These are phyloP conservation scores for Oxytorus armatus DNA, from an alignment of 2,888 invertebrate genomes.

Conservation along the genomic window DNA sequence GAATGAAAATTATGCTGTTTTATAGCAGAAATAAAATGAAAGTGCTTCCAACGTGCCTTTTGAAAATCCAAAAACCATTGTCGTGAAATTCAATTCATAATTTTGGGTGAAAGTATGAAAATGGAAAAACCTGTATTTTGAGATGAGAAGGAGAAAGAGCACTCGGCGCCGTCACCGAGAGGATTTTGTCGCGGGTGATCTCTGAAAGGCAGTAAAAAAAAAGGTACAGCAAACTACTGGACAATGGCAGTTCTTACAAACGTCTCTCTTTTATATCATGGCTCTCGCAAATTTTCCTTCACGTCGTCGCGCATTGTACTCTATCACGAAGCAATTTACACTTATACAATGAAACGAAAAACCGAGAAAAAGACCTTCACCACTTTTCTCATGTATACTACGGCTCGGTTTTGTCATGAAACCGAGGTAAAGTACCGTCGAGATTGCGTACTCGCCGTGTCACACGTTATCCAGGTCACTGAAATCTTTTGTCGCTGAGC, in stretches of 20 bases:
- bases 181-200: slow-evolving; percentile 23
- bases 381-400: slow-evolving; percentile 9
- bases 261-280: slow-evolving; percentile 29
- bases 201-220: slow-evolving; percentile 11
- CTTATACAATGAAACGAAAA: slow-evolving; percentile 22
- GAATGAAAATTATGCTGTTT: too few relatives aligned
- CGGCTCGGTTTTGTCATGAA: slow-evolving; percentile 13
- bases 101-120: background rate
- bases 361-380: slow-evolving; percentile 18
- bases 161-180: background rate
- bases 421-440: slow-evolving; percentile 35
- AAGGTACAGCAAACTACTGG: slow-evolving; percentile 13
- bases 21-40: too few relatives aligned
- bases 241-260: slow-evolving; percentile 36
- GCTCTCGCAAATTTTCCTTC: slow-evolving; percentile 10
- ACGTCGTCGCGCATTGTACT: slow-evolving; percentile 18
- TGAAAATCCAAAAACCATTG: too few relatives aligned
- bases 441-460: slow-evolving; percentile 12
- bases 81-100: background rate
- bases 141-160: background rate
- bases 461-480: slow-evolving; percentile 38
- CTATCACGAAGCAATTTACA: slow-evolving; percentile 29
- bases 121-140: background rate
- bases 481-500: slow-evolving; percentile 44
- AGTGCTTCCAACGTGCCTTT: too few relatives aligned